Conservation (phyloP, 1,140 invertebrate genomes). For the Centruroides vittatus region DNA sequence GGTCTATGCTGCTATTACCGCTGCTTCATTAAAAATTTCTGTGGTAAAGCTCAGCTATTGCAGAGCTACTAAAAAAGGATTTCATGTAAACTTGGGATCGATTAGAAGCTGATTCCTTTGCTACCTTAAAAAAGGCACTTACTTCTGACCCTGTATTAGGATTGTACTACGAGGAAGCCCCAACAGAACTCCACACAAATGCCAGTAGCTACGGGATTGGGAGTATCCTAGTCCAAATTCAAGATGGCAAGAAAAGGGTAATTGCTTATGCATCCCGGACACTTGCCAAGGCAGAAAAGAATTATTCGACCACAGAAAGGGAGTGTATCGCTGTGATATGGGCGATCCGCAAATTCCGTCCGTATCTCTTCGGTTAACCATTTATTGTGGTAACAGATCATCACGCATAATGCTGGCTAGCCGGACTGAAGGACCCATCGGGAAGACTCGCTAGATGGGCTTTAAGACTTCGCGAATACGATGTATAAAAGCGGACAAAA, state of each 20-base stretch:
- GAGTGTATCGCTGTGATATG: constrained; percentile 20
- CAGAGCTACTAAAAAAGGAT: constrained; percentile 5
- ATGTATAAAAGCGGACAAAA: constrained; percentile 20
- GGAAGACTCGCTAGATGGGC: constrained; percentile 35
- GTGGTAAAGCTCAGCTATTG: not conserved
- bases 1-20: constrained; percentile 5
- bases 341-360: constrained; percentile 17
- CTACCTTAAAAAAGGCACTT: too few species aligned
- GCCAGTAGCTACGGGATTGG: constrained; percentile 8
- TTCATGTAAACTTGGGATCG: not conserved
- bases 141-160: too few species aligned
- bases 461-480: constrained; percentile 33
- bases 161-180: not conserved
- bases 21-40: constrained; percentile 8
- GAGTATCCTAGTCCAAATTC: constrained; percentile 1
- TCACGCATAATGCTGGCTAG: constrained; percentile 12
- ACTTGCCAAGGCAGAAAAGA: constrained; percentile 4
- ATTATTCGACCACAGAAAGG: constrained; percentile 16
- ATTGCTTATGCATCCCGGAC: not conserved
- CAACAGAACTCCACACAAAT: constrained; percentile 1
- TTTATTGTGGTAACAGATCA: constrained; percentile 22
- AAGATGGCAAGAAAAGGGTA: not conserved
- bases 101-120: not conserved
- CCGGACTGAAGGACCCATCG: constrained; percentile 21
- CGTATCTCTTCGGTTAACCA: constrained; percentile 19